Evolutionary conservation across 2,888 invertebrate species (phyloP).

Genomic region (Drosophila neotestacea): DNA sequence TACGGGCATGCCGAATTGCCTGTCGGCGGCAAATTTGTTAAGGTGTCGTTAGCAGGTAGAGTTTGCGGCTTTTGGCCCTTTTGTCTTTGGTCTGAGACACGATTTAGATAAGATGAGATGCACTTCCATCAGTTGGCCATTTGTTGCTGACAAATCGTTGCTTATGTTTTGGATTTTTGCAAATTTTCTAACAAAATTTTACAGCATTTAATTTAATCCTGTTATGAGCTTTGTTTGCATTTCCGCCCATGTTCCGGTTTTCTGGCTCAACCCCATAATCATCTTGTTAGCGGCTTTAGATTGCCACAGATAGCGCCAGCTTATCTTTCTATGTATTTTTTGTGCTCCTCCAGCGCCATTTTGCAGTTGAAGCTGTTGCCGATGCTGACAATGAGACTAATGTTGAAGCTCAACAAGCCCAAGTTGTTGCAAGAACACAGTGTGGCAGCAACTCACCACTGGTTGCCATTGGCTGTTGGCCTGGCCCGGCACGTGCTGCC

Average conservation of each 20-base stretch:
- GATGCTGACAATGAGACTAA: not conserved
- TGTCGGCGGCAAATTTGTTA: conserved; percentile 71
- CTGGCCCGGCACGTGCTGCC: conserved; percentile 82
- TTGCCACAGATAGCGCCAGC: conserved; percentile 56
- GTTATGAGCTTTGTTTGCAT: conserved; percentile 73
- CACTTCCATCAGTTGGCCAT: conserved; percentile 28
- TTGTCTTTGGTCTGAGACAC: conserved; percentile 34
- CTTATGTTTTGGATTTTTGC: conserved; percentile 61
- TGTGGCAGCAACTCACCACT: conserved; percentile 70
- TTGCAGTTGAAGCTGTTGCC: conserved; percentile 37
- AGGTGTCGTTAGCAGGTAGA: conserved; percentile 55
- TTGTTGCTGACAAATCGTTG: conserved; percentile 82
- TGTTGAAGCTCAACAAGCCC: conserved; percentile 35
- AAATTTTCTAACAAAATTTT: conserved; percentile 49
- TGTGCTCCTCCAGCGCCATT: conserved; percentile 62
- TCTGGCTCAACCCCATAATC: conserved; percentile 66
- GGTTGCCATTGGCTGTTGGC: conserved; percentile 75
- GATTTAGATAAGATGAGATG: conserved; percentile 77
- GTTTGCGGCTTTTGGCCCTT: conserved; percentile 33
- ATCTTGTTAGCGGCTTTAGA: conserved; percentile 78
- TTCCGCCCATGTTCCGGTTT: conserved; percentile 79
- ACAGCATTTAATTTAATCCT: conserved; percentile 67
- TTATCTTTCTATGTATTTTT: conserved; percentile 43
- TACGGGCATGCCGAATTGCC: conserved; percentile 73
- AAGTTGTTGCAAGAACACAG: conserved; percentile 25